These are phyloP conservation scores for Ivindomyrus marchei DNA, from an alignment of 2,113 vertebrate species.

Conservation along the genomic window DNA sequence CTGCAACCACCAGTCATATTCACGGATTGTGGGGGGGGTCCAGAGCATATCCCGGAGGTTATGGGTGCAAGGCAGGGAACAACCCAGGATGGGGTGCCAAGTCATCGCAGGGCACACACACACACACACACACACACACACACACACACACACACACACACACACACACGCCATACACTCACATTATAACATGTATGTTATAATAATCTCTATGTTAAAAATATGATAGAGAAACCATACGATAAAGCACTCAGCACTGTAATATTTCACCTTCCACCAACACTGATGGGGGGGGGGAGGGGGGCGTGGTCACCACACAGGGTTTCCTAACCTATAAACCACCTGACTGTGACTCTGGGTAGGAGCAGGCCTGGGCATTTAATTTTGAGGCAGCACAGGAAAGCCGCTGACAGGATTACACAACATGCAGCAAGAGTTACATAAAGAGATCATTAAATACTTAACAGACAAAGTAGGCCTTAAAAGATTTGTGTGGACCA, in stretches of 20 bases:
- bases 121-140: background rate
- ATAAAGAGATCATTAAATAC: background rate
- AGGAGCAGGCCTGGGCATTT: background rate
- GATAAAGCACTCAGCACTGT: background rate
- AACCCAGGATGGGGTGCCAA: background rate
- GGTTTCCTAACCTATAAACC: background rate
- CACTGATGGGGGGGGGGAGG: background rate
- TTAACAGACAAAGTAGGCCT: background rate
- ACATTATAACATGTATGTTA: background rate
- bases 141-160: too few relatives aligned
- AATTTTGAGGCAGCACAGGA: background rate
- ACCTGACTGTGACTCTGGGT: background rate
- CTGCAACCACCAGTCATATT: background rate
- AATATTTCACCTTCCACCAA: background rate
- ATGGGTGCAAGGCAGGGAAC: background rate
- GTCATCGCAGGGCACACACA: too few relatives aligned
- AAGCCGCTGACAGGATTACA: background rate
- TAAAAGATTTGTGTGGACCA: background rate
- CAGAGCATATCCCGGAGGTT: background rate
- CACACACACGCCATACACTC: background rate
- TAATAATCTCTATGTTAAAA: background rate
- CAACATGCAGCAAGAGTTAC: background rate
- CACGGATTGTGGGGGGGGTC: too few relatives aligned
- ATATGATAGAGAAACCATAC: background rate
- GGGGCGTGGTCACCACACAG: background rate